A percentile compares a stretch with the other conserved stretches of the same genome.
Evolutionary conservation across 2,888 invertebrate genomes (phyloP).

Genomic region (Pyrocoelia pectoralis): DNA sequence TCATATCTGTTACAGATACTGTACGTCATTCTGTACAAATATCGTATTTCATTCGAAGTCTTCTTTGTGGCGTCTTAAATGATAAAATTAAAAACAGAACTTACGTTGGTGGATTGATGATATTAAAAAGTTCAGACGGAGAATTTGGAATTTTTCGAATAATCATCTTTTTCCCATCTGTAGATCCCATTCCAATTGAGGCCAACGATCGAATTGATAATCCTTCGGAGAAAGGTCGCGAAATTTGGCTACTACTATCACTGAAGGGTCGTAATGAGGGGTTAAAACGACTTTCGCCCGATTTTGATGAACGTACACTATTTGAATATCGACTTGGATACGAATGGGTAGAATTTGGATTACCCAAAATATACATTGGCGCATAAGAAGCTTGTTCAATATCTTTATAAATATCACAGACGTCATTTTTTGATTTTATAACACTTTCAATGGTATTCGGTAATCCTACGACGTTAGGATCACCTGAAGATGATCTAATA

Average conservation of each 20-base stretch:
- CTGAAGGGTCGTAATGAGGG: constrained; percentile 41
- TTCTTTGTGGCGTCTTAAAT: neutral
- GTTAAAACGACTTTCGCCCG: constrained; percentile 11
- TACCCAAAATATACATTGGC: constrained; percentile 13
- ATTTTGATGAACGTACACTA: constrained; percentile 26
- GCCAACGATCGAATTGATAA: constrained; percentile 81
- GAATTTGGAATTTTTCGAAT: constrained; percentile 85
- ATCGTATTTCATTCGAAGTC: neutral
- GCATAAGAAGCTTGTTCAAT: neutral
- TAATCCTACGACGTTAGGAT: constrained; percentile 28
- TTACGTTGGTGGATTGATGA: constrained; percentile 85
- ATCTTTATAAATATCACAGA: constrained; percentile 27
- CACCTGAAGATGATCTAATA: constrained; percentile 18
- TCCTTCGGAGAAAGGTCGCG: constrained; percentile 66
- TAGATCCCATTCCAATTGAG: constrained; percentile 88
- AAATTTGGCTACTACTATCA: constrained; percentile 67
- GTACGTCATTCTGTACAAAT: neutral
- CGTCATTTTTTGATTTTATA: constrained; percentile 1
- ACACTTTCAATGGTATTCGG: constrained; percentile 9
- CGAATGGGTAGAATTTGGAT: constrained; percentile 23
- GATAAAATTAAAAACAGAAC: constrained; percentile 53
- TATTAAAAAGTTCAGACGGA: constrained; percentile 84
- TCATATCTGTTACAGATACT: neutral
- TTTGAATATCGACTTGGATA: constrained; percentile 17
- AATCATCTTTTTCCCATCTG: constrained; percentile 86